Percentiles rank a stretch among this genome's conserved stretches.
These are phyloP conservation scores for Rhamphomyia laevipes DNA, from an alignment of 2,888 invertebrate species.

Conservation along the genomic window DNA sequence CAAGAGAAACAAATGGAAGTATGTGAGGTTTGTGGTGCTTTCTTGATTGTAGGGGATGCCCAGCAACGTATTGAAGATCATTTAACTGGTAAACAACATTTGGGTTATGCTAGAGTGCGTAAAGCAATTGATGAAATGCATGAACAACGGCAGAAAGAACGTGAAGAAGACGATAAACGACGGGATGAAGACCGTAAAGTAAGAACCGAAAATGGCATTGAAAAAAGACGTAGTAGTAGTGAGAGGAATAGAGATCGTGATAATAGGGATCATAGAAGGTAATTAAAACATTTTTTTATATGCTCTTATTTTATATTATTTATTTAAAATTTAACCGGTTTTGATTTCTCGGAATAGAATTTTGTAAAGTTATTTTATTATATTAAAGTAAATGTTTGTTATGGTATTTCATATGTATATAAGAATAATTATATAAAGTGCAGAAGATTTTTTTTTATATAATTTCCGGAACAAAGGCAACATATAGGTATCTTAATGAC, in stretches of 20 bases:
- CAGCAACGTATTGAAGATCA: slow-evolving; percentile 97
- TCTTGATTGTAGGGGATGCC: slow-evolving; percentile 97
- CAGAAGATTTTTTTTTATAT: too few relatives aligned
- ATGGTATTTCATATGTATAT: too few relatives aligned
- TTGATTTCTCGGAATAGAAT: too few relatives aligned
- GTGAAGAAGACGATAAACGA: slow-evolving; percentile 43
- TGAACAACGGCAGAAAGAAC: slow-evolving; percentile 46
- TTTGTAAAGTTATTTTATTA: too few relatives aligned
- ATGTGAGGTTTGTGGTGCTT: slow-evolving; percentile 95
- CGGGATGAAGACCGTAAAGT: slow-evolving; percentile 29
- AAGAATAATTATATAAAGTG: too few relatives aligned
- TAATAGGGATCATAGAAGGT: not conserved
- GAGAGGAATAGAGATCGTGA: not conserved
- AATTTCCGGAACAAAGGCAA: too few relatives aligned
- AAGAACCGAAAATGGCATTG: slow-evolving; percentile 1
- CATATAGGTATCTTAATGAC: too few relatives aligned
- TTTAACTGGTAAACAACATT: slow-evolving; percentile 96
- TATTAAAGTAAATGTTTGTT: too few relatives aligned
- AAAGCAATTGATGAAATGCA: slow-evolving; percentile 57
- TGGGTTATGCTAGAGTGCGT: slow-evolving; percentile 66
- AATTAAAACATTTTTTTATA: not conserved
- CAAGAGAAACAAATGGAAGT: slow-evolving; percentile 99
- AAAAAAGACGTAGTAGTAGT: not conserved
- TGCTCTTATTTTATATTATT: not conserved
- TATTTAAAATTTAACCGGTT: not conserved